phyloP scores from a whole-genome alignment of 2,113 vertebrate genomes.

The Trogon surrucura region DNA sequence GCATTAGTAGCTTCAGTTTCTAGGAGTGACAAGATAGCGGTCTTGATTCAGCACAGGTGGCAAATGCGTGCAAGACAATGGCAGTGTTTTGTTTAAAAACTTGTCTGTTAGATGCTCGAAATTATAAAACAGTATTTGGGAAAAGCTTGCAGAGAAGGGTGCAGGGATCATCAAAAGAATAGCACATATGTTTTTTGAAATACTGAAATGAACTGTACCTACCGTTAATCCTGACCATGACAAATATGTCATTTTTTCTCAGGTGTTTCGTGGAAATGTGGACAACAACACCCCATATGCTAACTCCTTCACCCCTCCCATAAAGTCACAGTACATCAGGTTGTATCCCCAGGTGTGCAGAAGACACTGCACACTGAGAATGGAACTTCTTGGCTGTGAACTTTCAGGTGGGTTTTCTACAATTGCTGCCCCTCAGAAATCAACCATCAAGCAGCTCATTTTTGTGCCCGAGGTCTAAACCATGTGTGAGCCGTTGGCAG shows the following conservation, averaged over 20 bases:
- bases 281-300: conserved; percentile 97
- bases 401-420: conserved; percentile 82
- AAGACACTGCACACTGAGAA: conserved; percentile 94
- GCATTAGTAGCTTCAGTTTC: background rate
- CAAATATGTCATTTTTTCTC: background rate
- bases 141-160: rapidly evolving
- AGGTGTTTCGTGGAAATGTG: conserved; percentile 95
- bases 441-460: background rate
- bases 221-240: background rate
- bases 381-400: conserved; percentile 98
- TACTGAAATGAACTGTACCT: rapidly evolving
- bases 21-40: background rate
- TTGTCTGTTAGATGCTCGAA: rapidly evolving
- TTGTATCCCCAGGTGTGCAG: conserved; percentile 97
- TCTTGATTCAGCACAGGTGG: too few relatives aligned
- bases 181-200: rapidly evolving
- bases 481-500: rapidly evolving
- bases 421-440: background rate
- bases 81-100: background rate
- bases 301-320: conserved; percentile 96
- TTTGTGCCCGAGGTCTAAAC: background rate
- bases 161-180: background rate
- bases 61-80: rapidly evolving
- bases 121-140: background rate
- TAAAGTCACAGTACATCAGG: conserved; percentile 92